Evolutionary conservation across 2,113 vertebrate species (phyloP), one percentile per base, ranked within the genome.

Genomic region (Microcebus ravelobensis): DNA sequence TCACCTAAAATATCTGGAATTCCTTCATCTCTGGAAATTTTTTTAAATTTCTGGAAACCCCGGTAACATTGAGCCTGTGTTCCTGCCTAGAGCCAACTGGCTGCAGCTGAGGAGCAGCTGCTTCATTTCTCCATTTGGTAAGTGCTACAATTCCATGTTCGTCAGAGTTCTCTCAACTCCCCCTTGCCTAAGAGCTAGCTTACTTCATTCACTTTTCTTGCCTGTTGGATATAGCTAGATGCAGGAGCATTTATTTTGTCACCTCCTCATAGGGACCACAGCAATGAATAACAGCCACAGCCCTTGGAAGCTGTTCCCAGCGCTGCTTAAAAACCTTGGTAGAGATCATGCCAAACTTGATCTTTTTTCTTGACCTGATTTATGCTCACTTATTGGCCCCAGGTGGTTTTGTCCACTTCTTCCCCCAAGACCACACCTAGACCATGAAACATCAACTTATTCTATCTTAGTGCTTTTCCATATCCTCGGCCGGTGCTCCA

Each of bases 1-100:
- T 80, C 42, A 85, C 34, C 52, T 88, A 85, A 92, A 88, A 81
- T 88, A 63, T 50, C 8, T 92, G 34, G 29, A 65, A 81, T 95
- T 55, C 34, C 10, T 61, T 6, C 2, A 55, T 73, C 59, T 59
- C 76, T 71, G 20, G 21, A 48, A 27, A 27, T 76, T 61, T 36
- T 55, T 77, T 77, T 59, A 3, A 27, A 82, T 57, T 67, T 77
- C 90, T 57, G 39, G 14, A 89, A 68, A 89, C 73, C 65, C 42
- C 55, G 45, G 74, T 23, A 11, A 92, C 20, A 71, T 0, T 34
- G 17, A 87, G 25, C 67, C 87, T 85, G 11, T 27, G 50, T 61
- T 85, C 39, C 34, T 81, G 21, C 48, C 79, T 73, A 48, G 36
- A 91, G 80, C 42, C 48, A 70, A n/a, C 0, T 25, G 87, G 34